A percentile compares a stretch with the other conserved stretches of the same genome.
Conservation (phyloP, 2,797 vertebrate genomes). For the Oryzias dopingdopingensis region DNA sequence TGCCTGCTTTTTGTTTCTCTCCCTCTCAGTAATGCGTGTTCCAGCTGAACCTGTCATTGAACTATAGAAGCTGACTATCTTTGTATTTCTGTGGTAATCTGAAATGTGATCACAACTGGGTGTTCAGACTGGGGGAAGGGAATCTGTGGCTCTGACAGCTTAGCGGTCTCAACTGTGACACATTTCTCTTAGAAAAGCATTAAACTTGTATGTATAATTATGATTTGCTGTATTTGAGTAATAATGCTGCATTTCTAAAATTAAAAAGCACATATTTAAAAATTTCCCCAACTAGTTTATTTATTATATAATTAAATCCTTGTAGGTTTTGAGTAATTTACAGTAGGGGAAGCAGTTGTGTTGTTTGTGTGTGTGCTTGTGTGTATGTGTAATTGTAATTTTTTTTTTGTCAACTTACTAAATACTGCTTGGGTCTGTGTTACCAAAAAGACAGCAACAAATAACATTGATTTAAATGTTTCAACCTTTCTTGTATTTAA, state of each 20-base stretch:
- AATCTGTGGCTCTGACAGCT: constrained; percentile 40
- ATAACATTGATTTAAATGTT: too few relatives aligned
- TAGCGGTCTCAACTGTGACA: constrained; percentile 36
- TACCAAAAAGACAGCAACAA: too few relatives aligned
- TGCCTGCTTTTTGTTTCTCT: constrained; percentile 75
- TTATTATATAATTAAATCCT: constrained; percentile 29
- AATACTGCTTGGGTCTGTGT: constrained; percentile 1
- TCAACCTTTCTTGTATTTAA: too few relatives aligned
- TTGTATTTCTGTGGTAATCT: constrained; percentile 74
- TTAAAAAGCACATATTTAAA: constrained; percentile 17
- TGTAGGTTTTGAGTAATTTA: constrained; percentile 21
- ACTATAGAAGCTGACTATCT: constrained; percentile 69
- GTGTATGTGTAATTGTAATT: constrained; percentile 1
- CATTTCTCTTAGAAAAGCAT: constrained; percentile 14
- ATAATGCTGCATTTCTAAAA: constrained; percentile 3
- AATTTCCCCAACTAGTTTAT: constrained; percentile 31
- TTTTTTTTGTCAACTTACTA: constrained; percentile 27
- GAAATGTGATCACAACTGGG: constrained; percentile 74
- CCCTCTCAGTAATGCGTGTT: constrained; percentile 63
- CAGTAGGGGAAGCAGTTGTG: constrained; percentile 16
- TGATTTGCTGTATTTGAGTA: background rate
- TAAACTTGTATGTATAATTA: constrained; percentile 7
- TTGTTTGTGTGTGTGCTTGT: too few relatives aligned
- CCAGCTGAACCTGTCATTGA: constrained; percentile 62
- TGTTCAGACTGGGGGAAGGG: constrained; percentile 57